Conservation (phyloP, 2,797 vertebrate species). For the Hipposideros larvatus region DNA sequence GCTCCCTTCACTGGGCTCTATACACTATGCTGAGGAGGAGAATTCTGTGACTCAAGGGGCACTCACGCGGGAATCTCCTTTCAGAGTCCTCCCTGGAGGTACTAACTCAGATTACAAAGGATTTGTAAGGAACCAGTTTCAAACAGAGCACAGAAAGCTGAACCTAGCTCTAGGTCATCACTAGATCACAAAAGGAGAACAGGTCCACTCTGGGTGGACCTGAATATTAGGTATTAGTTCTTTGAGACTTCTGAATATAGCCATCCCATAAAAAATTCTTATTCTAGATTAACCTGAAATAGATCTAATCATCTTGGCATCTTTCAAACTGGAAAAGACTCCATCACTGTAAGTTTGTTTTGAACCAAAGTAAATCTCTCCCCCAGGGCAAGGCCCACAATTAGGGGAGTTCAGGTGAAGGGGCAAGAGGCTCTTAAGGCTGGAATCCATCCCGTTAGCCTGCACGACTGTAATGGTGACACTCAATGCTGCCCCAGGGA, state of each 20-base stretch:
- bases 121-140: slow-evolving; percentile 21
- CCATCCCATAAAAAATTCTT: slow-evolving; percentile 5
- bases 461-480: background rate
- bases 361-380: slow-evolving; percentile 22
- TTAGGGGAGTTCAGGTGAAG: background rate
- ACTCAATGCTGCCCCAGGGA: background rate
- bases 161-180: slow-evolving; percentile 3
- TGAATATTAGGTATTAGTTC: background rate
- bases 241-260: background rate
- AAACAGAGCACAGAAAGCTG: background rate
- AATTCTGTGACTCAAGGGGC: background rate
- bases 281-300: slow-evolving; percentile 35
- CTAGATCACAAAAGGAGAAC: background rate
- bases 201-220: background rate
- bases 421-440: background rate
- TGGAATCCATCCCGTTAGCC: background rate
- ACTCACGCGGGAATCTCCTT: background rate
- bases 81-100: background rate
- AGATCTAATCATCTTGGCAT: background rate
- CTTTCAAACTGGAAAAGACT: slow-evolving; percentile 29
- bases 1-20: background rate
- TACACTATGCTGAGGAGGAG: background rate
- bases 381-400: background rate
- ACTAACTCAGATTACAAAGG: background rate
- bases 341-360: background rate